Evolutionary conservation across 1,140 invertebrate species (phyloP).

Genomic region (Nasonia giraulti): DNA sequence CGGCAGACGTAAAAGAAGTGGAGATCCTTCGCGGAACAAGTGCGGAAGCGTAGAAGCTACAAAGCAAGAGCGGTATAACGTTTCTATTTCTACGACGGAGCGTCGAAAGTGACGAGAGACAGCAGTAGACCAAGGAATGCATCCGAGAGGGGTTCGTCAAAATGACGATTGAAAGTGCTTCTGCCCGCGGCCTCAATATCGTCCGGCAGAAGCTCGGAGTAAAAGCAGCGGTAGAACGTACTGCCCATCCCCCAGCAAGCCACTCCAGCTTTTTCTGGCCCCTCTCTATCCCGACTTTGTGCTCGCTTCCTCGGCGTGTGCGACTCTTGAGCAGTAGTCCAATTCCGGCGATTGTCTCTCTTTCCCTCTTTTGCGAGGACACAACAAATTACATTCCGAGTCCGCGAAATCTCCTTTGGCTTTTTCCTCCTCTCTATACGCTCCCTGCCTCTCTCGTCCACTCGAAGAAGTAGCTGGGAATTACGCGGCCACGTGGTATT

Average conservation of each 20-base stretch:
- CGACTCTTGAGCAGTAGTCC: background rate
- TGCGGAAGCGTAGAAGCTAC: background rate
- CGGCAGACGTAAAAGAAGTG: background rate
- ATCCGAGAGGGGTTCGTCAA: background rate
- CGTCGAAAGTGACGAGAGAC: background rate
- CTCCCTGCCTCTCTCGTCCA: background rate
- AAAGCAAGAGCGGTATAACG: background rate
- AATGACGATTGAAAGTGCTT: constrained; percentile 46
- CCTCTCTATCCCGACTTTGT: background rate
- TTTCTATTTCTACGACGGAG: background rate
- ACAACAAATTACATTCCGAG: constrained; percentile 3
- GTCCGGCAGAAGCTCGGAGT: background rate
- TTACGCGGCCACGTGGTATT: constrained; percentile 8
- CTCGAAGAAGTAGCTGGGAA: background rate
- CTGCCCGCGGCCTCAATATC: constrained; percentile 16
- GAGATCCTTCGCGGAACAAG: background rate
- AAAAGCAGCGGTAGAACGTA: background rate
- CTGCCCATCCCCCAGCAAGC: background rate
- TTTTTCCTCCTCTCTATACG: background rate
- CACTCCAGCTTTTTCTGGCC: background rate
- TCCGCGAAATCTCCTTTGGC: background rate
- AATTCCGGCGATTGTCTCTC: background rate
- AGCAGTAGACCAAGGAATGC: background rate
- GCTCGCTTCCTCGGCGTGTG: background rate
- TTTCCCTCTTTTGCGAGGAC: background rate